A percentile compares a stretch with the other conserved stretches of the same genome.
Conservation (phyloP, 2,113 vertebrate species). For the Prolemur simus region DNA sequence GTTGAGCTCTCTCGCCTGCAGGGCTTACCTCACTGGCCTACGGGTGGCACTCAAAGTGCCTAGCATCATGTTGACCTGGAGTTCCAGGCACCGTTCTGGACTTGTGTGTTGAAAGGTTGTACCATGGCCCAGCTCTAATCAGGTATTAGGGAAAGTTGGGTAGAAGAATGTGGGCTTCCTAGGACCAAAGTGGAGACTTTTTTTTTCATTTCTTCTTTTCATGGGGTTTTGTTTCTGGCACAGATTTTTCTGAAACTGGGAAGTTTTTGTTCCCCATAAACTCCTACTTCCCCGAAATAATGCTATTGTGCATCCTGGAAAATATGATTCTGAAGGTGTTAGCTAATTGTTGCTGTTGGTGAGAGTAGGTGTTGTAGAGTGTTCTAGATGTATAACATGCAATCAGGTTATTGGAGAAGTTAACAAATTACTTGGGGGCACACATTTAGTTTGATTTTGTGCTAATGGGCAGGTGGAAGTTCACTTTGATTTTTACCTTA, state of each 20-base stretch:
- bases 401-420: neutral
- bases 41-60: neutral
- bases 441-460: neutral
- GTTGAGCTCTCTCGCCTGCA: neutral
- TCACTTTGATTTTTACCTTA: neutral
- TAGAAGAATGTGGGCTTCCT: neutral
- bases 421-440: neutral
- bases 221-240: neutral
- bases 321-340: neutral
- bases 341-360: neutral
- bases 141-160: neutral
- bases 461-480: neutral
- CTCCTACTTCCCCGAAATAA: neutral
- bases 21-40: neutral
- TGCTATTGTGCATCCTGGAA: neutral
- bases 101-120: neutral
- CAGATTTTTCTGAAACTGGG: neutral
- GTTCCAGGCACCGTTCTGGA: neutral
- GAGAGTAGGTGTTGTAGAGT: neutral
- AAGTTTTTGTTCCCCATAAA: neutral
- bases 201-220: neutral
- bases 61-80: neutral
- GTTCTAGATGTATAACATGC: neutral
- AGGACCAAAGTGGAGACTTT: neutral
- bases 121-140: neutral